Base-by-base conservation (phyloP, 1,140 invertebrate species). In the Diorhabda elongata region DNA sequence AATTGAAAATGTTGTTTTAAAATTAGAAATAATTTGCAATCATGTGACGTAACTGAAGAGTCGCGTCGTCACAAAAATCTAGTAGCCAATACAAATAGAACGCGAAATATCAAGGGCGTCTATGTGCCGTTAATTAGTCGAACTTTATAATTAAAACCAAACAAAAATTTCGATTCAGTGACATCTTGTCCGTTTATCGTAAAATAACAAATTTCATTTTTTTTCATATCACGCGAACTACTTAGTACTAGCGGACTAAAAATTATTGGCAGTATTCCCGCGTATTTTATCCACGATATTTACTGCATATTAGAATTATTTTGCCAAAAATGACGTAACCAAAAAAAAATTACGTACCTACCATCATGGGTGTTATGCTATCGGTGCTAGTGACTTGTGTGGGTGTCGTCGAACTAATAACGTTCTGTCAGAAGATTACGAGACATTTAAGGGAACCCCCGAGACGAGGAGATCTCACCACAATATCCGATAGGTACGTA, bases 301-400 rank as follows among this genome's bases (percentile, higher is more conserved):
- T 68, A 42, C 56, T 63, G 59, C 59, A 60, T 42, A 42, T 60
- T 2, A 52, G 4, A 4, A 60, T 57, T 57, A 59, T 70, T 71
- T 68, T 52, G 73, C 63, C 64, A 60, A 61, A 42, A 61, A 44
- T 66, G 44, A 6, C 61, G 42, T 26, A 63, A 67, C 41, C 26
- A 72, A 61, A 64, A 69, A 8, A 69, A 44, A 9, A 56, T 43
- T 26, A 42, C 42, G 56, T 57, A 26, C 42, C 62, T 59, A 43
- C 44, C 65, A 68, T 52, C 47, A 90, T 90, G 89, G 89, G 89
- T 74, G 79, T 91, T 26, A 77, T 92, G 68, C 81, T 92, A 60
- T 91, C 90, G 7, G 81, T 90, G 74, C 78, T 92, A 42, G 84
- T 92, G 69, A 85, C 88, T n/a, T 91, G 90, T 75, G 85, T 89